Evolutionary conservation across 2,113 vertebrate genomes (phyloP).

Genomic region (Corythoichthys haematopterus): DNA sequence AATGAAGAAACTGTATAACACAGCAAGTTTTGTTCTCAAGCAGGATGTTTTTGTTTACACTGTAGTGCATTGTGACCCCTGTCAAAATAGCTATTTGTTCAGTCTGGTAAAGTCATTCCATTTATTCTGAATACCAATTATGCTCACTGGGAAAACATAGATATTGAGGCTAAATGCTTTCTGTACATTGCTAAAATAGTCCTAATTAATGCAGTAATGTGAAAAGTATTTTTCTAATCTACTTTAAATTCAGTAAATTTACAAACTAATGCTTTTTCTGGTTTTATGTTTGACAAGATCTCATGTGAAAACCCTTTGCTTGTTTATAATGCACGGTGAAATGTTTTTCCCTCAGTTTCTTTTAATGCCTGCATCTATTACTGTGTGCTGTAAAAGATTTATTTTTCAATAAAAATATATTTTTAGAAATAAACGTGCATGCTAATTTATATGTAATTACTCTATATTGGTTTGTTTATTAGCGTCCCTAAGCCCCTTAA

Average conservation of each 20-base stretch:
- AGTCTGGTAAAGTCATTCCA: too few species aligned
- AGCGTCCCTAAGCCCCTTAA: neutral
- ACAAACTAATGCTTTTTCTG: neutral
- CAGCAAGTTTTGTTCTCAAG: neutral
- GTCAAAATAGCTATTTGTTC: too few species aligned
- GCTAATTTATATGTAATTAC: neutral
- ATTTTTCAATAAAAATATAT: conserved; percentile 46
- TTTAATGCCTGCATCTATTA: conserved; percentile 10
- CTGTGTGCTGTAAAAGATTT: conserved; percentile 12
- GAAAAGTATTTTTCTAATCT: neutral
- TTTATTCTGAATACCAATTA: too few species aligned
- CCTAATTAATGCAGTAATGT: neutral
- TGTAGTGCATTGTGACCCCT: too few species aligned
- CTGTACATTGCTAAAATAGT: neutral
- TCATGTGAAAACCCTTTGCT: neutral
- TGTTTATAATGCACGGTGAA: neutral
- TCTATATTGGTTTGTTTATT: neutral
- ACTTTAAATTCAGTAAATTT: neutral
- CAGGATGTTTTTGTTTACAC: neutral
- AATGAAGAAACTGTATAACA: neutral
- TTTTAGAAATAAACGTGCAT: conserved; percentile 7
- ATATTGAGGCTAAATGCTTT: neutral
- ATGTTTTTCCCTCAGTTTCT: neutral
- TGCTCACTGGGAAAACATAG: neutral
- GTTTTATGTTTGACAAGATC: neutral